Percentiles rank a stretch among this genome's conserved stretches.
These are phyloP conservation scores for Oreochromis aureus DNA, from an alignment of 2,113 vertebrate species.

Conservation along the genomic window DNA sequence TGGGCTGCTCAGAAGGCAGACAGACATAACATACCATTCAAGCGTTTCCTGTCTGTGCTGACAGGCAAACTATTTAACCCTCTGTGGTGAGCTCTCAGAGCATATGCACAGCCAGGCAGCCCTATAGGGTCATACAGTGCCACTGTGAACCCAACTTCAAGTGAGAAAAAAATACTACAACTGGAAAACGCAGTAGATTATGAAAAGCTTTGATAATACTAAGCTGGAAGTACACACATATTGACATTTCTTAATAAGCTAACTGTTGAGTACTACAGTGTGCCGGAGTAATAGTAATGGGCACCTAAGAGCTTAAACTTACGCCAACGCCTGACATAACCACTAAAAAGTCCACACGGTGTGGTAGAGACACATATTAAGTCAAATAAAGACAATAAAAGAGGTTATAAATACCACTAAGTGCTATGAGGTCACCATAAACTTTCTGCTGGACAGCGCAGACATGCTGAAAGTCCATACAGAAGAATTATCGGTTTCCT, in stretches of 20 bases:
- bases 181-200: not conserved
- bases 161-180: not conserved
- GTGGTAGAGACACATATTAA: not conserved
- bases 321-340: not conserved
- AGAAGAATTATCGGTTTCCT: not conserved
- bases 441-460: not conserved
- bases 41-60: slow-evolving; percentile 68
- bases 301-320: not conserved
- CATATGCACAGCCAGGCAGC: slow-evolving; percentile 6
- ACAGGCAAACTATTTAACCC: slow-evolving; percentile 70
- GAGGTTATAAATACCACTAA: not conserved
- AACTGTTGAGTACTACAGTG: not conserved
- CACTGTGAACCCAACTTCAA: not conserved
- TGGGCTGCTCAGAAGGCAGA: slow-evolving; percentile 57
- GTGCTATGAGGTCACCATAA: not conserved
- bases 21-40: slow-evolving; percentile 72
- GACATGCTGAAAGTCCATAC: not conserved
- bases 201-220: not conserved
- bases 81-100: slow-evolving; percentile 45
- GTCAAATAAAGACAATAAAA: not conserved
- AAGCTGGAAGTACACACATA: not conserved
- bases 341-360: not conserved
- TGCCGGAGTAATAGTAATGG: not conserved
- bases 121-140: not conserved
- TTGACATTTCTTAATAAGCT: not conserved